These are phyloP conservation scores for Musca domestica DNA, from an alignment of 1,140 invertebrate species.

Conservation along the genomic window DNA sequence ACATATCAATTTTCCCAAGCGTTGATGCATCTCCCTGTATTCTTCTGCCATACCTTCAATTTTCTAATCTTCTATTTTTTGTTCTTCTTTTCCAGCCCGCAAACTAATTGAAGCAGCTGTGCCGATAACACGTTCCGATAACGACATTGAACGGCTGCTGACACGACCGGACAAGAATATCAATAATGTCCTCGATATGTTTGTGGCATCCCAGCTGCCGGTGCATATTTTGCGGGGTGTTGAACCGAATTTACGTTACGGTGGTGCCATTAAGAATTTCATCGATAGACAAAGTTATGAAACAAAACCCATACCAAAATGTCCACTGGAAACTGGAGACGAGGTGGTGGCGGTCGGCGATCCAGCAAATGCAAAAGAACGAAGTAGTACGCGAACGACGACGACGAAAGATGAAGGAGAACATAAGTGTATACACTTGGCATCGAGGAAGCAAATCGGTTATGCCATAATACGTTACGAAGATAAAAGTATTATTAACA, in stretches of 20 bases:
- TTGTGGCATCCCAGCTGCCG: slow-evolving; percentile 45
- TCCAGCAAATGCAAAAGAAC: no score
- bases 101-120: slow-evolving; percentile 61
- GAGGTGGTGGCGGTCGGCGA: not conserved
- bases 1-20: no score
- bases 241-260: slow-evolving; percentile 49
- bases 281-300: slow-evolving; percentile 27
- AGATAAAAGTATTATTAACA: slow-evolving; percentile 49
- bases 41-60: slow-evolving; percentile 26
- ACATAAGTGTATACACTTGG: slow-evolving; percentile 48
- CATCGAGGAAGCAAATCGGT: slow-evolving; percentile 52
- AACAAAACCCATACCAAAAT: slow-evolving; percentile 12
- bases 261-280: slow-evolving; percentile 38
- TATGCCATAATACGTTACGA: slow-evolving; percentile 51
- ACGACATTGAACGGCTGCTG: slow-evolving; percentile 60
- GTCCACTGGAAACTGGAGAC: not conserved
- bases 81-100: slow-evolving; percentile 57
- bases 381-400: not conserved
- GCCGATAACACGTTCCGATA: slow-evolving; percentile 63
- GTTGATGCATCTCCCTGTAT: no score
- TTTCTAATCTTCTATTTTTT: slow-evolving; percentile 6
- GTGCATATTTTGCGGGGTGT: slow-evolving; percentile 50
- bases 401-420: not conserved
- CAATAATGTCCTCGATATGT: slow-evolving; percentile 50
- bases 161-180: slow-evolving; percentile 36